These are phyloP conservation scores for Eulemur macaco DNA, from an alignment of 2,113 vertebrate species.

Conservation along the genomic window DNA sequence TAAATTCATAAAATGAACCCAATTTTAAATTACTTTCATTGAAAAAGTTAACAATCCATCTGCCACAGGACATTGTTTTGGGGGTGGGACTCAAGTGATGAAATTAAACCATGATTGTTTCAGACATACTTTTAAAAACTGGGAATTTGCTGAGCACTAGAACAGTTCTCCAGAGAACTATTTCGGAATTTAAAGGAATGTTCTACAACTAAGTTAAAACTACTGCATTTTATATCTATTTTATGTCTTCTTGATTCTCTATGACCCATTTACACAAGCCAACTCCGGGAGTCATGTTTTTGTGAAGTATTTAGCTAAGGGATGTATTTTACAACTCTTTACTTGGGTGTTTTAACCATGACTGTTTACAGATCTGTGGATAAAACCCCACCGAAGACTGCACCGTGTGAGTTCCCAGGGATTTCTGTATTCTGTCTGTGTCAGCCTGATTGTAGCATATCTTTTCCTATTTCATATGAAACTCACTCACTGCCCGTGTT, in stretches of 20 bases:
- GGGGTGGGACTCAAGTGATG: not conserved
- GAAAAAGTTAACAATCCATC: not conserved
- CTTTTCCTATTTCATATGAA: conserved; percentile 66
- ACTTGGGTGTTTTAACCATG: not conserved
- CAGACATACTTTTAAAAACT: not conserved
- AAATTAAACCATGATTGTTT: not conserved
- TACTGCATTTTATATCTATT: not conserved
- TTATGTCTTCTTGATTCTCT: conserved; percentile 18
- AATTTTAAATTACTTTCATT: conserved; percentile 18
- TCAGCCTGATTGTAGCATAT: not conserved
- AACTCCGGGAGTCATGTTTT: not conserved
- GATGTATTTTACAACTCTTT: not conserved
- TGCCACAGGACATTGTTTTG: not conserved
- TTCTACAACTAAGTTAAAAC: not conserved
- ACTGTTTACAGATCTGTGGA: not conserved
- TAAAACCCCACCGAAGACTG: not conserved
- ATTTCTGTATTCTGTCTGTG: conserved; percentile 15
- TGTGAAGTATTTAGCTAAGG: not conserved
- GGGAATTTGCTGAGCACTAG: not conserved
- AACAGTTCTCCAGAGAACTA: not conserved
- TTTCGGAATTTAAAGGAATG: not conserved
- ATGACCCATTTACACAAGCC: not conserved
- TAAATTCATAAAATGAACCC: not conserved
- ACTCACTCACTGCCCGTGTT: conserved; percentile 71
- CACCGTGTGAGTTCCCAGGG: not conserved